These are phyloP conservation scores for Synchiropus splendidus DNA, from an alignment of 2,113 vertebrate species.

Conservation along the genomic window DNA sequence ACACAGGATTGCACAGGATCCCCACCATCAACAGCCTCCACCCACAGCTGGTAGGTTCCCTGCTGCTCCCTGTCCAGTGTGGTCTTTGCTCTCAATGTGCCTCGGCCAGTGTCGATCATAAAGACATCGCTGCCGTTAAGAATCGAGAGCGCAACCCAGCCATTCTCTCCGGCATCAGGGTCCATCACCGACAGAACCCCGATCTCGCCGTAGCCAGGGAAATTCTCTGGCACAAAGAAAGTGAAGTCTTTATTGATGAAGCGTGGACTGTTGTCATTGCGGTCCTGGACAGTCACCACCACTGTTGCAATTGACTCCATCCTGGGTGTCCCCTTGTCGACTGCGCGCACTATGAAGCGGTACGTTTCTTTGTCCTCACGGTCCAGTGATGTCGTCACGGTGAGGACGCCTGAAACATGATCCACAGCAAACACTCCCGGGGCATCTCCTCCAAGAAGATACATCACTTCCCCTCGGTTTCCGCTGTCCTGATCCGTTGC, in stretches of 20 bases:
- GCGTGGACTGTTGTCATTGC: constrained; percentile 93
- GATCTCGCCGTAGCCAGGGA: constrained; percentile 93
- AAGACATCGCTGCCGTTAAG: constrained; percentile 94
- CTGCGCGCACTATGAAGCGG: constrained; percentile 83
- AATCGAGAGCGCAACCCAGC: constrained; percentile 92
- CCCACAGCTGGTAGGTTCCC: constrained; percentile 87
- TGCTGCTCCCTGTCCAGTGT: constrained; percentile 92
- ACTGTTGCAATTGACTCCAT: constrained; percentile 87
- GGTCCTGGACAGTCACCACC: constrained; percentile 81
- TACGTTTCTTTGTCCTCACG: constrained; percentile 93
- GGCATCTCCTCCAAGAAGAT: constrained; percentile 82
- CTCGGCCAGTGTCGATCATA: constrained; percentile 91
- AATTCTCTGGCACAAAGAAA: constrained; percentile 96
- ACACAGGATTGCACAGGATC: constrained; percentile 88
- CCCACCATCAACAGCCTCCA: constrained; percentile 88
- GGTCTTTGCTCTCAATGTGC: constrained; percentile 84
- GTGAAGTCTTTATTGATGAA: constrained; percentile 99
- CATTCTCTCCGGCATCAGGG: constrained; percentile 84
- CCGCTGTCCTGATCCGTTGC: constrained; percentile 87
- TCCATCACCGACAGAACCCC: constrained; percentile 92
- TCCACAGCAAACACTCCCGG: constrained; percentile 84
- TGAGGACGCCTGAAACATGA: constrained; percentile 78
- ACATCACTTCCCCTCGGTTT: constrained; percentile 76
- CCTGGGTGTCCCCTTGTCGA: constrained; percentile 82
- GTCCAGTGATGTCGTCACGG: constrained; percentile 81